Conservation (phyloP, 2,113 vertebrate genomes). For the Rhipidura dahli region DNA sequence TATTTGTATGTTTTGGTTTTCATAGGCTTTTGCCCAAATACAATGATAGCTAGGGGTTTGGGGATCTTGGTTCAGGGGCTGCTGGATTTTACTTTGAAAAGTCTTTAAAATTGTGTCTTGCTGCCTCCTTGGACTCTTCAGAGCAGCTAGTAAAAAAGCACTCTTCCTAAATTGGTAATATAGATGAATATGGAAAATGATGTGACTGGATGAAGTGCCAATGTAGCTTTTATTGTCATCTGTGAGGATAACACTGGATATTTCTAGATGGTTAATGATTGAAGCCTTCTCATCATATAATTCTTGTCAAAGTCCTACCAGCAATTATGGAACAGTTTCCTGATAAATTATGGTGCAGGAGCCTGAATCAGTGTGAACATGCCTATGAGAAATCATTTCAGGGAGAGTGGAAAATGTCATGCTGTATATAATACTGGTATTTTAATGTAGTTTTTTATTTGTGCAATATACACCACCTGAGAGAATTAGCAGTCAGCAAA, state of each 20-base stretch:
- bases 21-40: not conserved
- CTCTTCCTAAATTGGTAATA: not conserved
- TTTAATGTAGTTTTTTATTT: slow-evolving; percentile 43
- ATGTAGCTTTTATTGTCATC: not conserved
- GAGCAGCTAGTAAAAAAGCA: not conserved
- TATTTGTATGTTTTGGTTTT: not conserved
- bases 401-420: not conserved
- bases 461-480: not conserved
- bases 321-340: slow-evolving; percentile 28
- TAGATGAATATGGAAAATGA: not conserved
- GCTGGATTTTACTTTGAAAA: not conserved
- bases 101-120: not conserved
- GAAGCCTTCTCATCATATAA: slow-evolving; percentile 5
- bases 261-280: slow-evolving; percentile 19
- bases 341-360: not conserved
- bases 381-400: slow-evolving; percentile 26
- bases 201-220: not conserved
- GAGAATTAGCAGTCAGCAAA: slow-evolving; percentile 51
- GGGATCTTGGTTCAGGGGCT: not conserved
- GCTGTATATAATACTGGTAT: slow-evolving; percentile 8
- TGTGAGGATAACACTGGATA: not conserved
- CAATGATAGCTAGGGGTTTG: not conserved
- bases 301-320: slow-evolving; percentile 40
- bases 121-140: not conserved
- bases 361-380: not conserved